Evolutionary conservation across 2,113 vertebrate species (phyloP).

Genomic region (Arothron firmamentum): DNA sequence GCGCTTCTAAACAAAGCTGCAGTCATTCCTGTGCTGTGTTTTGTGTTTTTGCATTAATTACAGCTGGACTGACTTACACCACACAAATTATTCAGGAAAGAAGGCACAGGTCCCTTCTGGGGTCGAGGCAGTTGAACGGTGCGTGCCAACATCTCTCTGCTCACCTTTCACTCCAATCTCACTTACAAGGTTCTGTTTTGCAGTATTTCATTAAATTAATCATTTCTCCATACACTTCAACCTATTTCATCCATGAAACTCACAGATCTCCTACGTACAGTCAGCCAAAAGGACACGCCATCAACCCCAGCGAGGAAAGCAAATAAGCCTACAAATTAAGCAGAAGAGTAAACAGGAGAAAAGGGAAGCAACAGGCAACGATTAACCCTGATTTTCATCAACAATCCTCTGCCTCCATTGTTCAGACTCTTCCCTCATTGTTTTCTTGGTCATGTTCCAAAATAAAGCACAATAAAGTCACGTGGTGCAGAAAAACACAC

Average conservation of each 20-base stretch:
- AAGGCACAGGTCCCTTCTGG: slow-evolving; percentile 4
- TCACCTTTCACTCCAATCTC: slow-evolving; percentile 6
- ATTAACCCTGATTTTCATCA: slow-evolving; percentile 55
- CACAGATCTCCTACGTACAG: slow-evolving; percentile 35
- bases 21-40: not conserved
- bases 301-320: slow-evolving; percentile 10
- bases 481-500: slow-evolving; percentile 53
- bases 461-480: slow-evolving; percentile 55
- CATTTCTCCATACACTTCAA: slow-evolving; percentile 3
- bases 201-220: slow-evolving; percentile 9
- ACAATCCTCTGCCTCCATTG: slow-evolving; percentile 29
- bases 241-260: not conserved
- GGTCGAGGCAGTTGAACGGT: slow-evolving; percentile 30
- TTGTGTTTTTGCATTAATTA: too few relatives aligned
- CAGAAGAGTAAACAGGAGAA: slow-evolving; percentile 5
- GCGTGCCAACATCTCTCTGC: slow-evolving; percentile 4
- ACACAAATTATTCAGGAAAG: slow-evolving; percentile 23
- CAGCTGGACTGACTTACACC: not conserved
- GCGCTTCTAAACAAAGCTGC: not conserved
- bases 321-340: slow-evolving; percentile 9
- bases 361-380: slow-evolving; percentile 33
- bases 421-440: slow-evolving; percentile 28
- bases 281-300: slow-evolving; percentile 3
- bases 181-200: slow-evolving; percentile 37
- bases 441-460: slow-evolving; percentile 54